Evolutionary conservation across 2,113 vertebrate genomes (phyloP), one percentile per base, ranked within the genome.

Genomic region (Pyxicephalus adspersus): DNA sequence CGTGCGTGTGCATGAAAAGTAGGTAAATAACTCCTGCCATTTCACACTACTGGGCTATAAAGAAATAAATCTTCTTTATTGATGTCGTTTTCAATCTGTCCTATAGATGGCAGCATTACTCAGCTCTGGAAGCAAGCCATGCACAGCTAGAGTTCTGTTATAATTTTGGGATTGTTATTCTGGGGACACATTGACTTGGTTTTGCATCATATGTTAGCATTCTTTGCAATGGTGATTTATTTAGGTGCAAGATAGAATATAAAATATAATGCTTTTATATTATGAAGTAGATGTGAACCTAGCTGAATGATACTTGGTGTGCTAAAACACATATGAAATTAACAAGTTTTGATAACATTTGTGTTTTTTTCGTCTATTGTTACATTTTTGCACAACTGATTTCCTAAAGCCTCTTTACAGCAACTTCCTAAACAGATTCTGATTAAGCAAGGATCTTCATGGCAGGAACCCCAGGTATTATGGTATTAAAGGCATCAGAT

Each of bases 51-150:
- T 60, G 20, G 29, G 22, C 54, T 34, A 55, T 22, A 22, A 17
- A 38, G 55, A 16, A 60, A 74, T 74, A 74, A 74, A 74, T 74
- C 60, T 64, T 57, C 23, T 64, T 65, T 57, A 78, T 71, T 64
- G 58, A 29, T 80, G 79, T 51, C 58, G 63, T 82, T 66, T 73
- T 5, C 4, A 28, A 18, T 66, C 75, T 25, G 11, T 16, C 80
- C 80, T 52, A 75, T 82, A 82, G 80, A 75, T 82, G 80, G 80
- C 50, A 73, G 71, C 80, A 82, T 82, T 58, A 66, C 61, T 82
- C 71, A 82, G 80, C 70, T 66, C 61, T 82, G 61, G 31, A 29
- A 3, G 28, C 17, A 55, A 19, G 23, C 29, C 52, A 74, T 23
- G 51, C 28, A 70, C 7, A 58, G 38, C 38, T 31, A 5, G 18